phyloP scores from a whole-genome alignment of 2,113 vertebrate genomes.

The Cyrtonyx montezumae region DNA sequence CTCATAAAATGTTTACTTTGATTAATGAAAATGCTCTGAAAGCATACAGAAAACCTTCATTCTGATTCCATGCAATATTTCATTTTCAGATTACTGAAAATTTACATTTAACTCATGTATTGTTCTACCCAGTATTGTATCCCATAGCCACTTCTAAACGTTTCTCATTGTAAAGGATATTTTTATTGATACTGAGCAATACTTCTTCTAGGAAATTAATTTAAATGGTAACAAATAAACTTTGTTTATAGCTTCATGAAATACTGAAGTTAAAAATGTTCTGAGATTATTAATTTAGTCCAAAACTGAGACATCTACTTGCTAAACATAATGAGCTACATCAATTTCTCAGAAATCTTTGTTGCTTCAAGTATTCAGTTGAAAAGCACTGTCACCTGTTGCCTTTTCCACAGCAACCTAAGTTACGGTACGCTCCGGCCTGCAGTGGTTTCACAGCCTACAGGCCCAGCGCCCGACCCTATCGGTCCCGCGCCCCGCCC shows the following conservation, averaged over 20 bases:
- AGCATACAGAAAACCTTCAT: not conserved
- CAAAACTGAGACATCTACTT: not conserved
- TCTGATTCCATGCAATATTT: not conserved
- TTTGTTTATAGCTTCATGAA: not conserved
- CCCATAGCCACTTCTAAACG: not conserved
- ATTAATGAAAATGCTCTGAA: not conserved
- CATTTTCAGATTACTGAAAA: not conserved
- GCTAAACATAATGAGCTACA: not conserved
- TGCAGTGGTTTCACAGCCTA: too few relatives aligned
- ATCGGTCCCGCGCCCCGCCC: too few relatives aligned
- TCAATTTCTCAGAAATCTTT: not conserved
- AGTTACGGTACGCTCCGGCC: too few relatives aligned
- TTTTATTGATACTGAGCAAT: not conserved
- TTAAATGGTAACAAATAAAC: not conserved
- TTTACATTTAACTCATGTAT: not conserved
- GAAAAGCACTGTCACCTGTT: not conserved
- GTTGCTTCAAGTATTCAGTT: not conserved
- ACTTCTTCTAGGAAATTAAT: not conserved
- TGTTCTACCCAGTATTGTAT: not conserved
- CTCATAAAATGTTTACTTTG: not conserved
- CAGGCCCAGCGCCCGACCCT: too few relatives aligned
- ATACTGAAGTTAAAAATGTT: not conserved
- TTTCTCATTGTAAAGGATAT: not conserved
- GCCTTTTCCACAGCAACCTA: too few relatives aligned
- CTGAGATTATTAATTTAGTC: not conserved